Conservation (phyloP, 2,888 invertebrate genomes). For the Rugalucina vietnamica region DNA sequence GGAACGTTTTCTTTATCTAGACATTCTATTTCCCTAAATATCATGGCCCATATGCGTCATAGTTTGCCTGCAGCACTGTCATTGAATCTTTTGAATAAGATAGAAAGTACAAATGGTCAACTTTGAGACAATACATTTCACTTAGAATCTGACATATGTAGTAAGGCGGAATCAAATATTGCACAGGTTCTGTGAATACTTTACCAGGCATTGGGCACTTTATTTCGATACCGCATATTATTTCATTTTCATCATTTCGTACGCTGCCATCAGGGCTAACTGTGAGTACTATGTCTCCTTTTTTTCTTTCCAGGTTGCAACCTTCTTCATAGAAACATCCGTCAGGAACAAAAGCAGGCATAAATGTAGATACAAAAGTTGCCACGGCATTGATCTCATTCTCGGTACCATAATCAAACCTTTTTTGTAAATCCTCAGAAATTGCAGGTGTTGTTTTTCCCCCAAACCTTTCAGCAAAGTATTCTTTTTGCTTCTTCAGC, state of each 20-base stretch:
- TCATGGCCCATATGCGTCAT: neutral
- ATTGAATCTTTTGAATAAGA: slow-evolving; percentile 27
- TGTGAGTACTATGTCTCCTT: neutral
- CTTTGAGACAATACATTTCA: slow-evolving; percentile 32
- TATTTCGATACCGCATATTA: slow-evolving; percentile 40
- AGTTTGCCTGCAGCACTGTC: neutral
- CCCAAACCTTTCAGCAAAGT: neutral
- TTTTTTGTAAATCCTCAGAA: slow-evolving; percentile 22
- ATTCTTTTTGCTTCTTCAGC: slow-evolving; percentile 26
- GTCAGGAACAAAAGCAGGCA: slow-evolving; percentile 14
- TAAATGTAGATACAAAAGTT: slow-evolving; percentile 25
- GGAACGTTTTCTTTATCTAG: slow-evolving; percentile 10
- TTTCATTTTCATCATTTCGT: neutral
- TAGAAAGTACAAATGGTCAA: slow-evolving; percentile 1
- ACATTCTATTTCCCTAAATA: slow-evolving; percentile 13
- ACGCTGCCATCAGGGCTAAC: slow-evolving; percentile 51
- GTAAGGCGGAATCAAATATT: slow-evolving; percentile 32
- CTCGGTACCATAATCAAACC: slow-evolving; percentile 20
- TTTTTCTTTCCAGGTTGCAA: slow-evolving; percentile 10
- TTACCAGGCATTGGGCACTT: slow-evolving; percentile 51
- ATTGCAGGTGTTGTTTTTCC: neutral
- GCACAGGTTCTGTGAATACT: slow-evolving; percentile 21
- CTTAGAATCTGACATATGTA: slow-evolving; percentile 43
- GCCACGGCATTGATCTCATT: slow-evolving; percentile 45
- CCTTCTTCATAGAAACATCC: slow-evolving; percentile 27